phyloP scores from a whole-genome alignment of 1,140 invertebrate species.

The Zaprionus nigranus region DNA sequence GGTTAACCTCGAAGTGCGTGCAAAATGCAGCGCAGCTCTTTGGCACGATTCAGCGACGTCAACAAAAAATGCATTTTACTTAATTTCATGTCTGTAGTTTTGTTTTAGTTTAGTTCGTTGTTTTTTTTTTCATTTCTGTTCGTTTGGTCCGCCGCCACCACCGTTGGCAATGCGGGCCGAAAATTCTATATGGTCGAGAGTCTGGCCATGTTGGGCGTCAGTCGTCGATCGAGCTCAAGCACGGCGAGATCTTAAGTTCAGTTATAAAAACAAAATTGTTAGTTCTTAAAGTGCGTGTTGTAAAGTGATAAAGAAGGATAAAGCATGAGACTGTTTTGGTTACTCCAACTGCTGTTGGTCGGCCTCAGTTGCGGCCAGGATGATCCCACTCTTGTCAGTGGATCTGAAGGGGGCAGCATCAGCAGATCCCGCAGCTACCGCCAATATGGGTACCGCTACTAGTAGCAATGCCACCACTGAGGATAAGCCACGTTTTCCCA shows the following conservation, averaged over 20 bases:
- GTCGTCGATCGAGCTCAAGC: conserved; percentile 55
- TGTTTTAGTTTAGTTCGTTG: conserved; percentile 26
- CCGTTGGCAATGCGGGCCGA: conserved; percentile 11
- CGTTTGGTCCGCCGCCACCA: not conserved
- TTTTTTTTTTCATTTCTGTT: not conserved
- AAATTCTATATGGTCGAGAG: conserved; percentile 75
- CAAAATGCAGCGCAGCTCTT: conserved; percentile 52
- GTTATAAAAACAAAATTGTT: not conserved
- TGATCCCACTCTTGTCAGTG: conserved; percentile 10
- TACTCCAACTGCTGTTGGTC: conserved; percentile 52
- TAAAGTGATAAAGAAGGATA: not conserved
- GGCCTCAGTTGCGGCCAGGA: conserved; percentile 43
- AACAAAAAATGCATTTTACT: conserved; percentile 27
- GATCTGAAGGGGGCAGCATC: conserved; percentile 6
- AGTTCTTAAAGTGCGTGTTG: not conserved
- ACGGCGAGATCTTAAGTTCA: conserved; percentile 37
- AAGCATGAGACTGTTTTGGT: conserved; percentile 56
- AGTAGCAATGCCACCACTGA: not conserved
- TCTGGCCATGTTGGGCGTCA: conserved; percentile 46
- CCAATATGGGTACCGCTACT: too few species aligned
- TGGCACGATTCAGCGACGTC: conserved; percentile 65
- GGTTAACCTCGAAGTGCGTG: conserved; percentile 54
- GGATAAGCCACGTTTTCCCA: conserved; percentile 30
- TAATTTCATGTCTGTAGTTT: not conserved
- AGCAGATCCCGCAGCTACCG: too few species aligned